These are phyloP conservation scores for Melanostoma mellinum DNA, from an alignment of 2,888 invertebrate genomes.

Conservation along the genomic window DNA sequence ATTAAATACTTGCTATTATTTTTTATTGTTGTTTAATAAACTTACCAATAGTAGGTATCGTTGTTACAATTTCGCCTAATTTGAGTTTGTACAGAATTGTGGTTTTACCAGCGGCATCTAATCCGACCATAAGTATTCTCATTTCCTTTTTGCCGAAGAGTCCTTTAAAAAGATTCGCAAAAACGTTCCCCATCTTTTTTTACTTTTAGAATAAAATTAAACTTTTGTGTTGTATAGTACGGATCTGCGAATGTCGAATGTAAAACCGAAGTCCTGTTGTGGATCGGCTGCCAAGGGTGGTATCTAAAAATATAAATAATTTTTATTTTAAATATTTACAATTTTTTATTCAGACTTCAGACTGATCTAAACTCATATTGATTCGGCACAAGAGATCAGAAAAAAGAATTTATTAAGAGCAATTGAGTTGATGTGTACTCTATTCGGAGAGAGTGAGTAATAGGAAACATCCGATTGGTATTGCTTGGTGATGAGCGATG, in stretches of 20 bases:
- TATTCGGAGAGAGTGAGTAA: constrained; percentile 11
- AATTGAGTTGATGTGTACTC: background rate
- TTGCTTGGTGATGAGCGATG: constrained; percentile 13
- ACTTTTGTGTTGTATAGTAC: constrained; percentile 4
- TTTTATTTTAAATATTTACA: background rate
- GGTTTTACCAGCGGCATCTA: constrained; percentile 99
- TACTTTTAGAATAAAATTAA: constrained; percentile 40
- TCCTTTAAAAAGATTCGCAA: constrained; percentile 98
- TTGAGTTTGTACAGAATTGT: constrained; percentile 99
- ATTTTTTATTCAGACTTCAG: no score
- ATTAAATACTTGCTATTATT: constrained; percentile 20
- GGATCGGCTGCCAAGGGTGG: constrained; percentile 51
- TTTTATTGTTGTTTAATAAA: constrained; percentile 22
- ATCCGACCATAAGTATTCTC: constrained; percentile 99
- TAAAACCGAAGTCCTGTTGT: constrained; percentile 82
- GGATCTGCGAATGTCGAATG: constrained; percentile 30
- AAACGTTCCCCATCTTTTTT: constrained; percentile 95
- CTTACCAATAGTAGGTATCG: constrained; percentile 98
- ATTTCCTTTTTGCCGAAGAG: constrained; percentile 99
- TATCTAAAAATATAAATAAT: constrained; percentile 31
- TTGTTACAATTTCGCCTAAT: constrained; percentile 99
- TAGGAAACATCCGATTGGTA: constrained; percentile 1
- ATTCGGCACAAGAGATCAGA: no score
- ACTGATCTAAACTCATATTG: no score
- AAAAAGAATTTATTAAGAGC: no score